Evolutionary conservation across 2,113 vertebrate genomes (phyloP), one percentile per base, ranked within the genome.

Genomic region (Redunca redunca): DNA sequence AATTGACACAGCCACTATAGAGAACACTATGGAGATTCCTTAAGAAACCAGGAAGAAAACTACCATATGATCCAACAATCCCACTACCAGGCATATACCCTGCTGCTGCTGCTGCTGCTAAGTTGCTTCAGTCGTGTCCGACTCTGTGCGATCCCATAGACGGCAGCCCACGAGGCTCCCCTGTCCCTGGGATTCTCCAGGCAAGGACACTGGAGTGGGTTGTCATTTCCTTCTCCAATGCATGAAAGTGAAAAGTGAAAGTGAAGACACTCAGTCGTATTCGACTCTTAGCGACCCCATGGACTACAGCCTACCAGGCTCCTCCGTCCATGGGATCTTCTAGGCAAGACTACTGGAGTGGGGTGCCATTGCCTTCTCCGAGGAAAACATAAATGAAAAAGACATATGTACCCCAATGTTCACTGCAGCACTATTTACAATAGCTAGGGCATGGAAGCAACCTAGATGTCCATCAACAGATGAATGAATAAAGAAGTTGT

Each of bases 41-140:
- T 43, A 77, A 26, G 36, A 77, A 77, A 43, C 36, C 23, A 77
- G 36, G 40, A 77, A 71, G 40, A 43, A 77, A 77, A 43, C 71
- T 26, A 77, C 71, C 40, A 77, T 25, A 26, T 43, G 40, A 77
- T 43, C 15, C 71, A 77, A 25, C 71, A 77, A 77, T 26, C 36
- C 71, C 23, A 77, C 36, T 74, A 74, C 71, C 43, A 77, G 40
- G 40, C 23, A 43, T 26, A 26, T 43, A 77, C 36, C 36, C 40
- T 77, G 57, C 57, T 58, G 57, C 57, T 57, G 55, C 40, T 25
- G 55, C 55, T 57, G 53, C 53, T 55, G 57, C 57, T 58, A 58
- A 58, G 57, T 58, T 10, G 2, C 57, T 58, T 58, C 4, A 58
- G 57, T 26, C 0, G 57, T 12, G 4, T 58, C 8, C 0, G 4